Conservation (phyloP, 2,888 invertebrate genomes). For the Lymantria monacha region DNA sequence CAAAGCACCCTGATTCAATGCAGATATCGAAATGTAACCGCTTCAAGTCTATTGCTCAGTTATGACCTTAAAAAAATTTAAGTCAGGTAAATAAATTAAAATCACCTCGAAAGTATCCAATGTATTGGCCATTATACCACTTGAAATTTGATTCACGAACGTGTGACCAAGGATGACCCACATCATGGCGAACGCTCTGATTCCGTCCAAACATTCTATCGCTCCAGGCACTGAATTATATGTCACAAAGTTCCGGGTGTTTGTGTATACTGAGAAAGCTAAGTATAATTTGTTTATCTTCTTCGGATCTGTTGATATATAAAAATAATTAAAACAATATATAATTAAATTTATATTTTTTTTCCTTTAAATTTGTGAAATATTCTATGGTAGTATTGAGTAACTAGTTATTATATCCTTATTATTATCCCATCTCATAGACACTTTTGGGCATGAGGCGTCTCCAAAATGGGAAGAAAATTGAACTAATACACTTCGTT, state of each 20-base stretch:
- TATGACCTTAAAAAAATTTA: too few species aligned
- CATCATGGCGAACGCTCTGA: constrained; percentile 70
- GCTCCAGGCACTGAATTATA: constrained; percentile 52
- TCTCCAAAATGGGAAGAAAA: too few species aligned
- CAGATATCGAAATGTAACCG: too few species aligned
- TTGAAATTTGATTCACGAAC: constrained; percentile 34
- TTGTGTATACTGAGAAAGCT: constrained; percentile 61
- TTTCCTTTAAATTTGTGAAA: background rate
- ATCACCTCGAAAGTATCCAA: constrained; percentile 41
- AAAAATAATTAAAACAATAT: background rate
- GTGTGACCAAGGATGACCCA: constrained; percentile 76
- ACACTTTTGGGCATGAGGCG: too few species aligned
- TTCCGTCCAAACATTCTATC: constrained; percentile 69
- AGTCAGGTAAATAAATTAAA: constrained; percentile 1
- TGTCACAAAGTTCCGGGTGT: constrained; percentile 59
- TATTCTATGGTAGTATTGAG: background rate
- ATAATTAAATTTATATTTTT: too few species aligned
- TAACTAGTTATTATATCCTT: background rate
- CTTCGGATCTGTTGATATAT: constrained; percentile 42
- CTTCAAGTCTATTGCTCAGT: too few species aligned
- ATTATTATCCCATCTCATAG: background rate
- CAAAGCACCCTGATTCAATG: too few species aligned
- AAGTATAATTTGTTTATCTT: constrained; percentile 36
- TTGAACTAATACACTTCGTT: too few species aligned
- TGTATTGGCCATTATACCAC: constrained; percentile 40